Evolutionary conservation across 1,140 invertebrate species (phyloP), one percentile per base, ranked within the genome.

Genomic region (Drosophila quadrilineata): DNA sequence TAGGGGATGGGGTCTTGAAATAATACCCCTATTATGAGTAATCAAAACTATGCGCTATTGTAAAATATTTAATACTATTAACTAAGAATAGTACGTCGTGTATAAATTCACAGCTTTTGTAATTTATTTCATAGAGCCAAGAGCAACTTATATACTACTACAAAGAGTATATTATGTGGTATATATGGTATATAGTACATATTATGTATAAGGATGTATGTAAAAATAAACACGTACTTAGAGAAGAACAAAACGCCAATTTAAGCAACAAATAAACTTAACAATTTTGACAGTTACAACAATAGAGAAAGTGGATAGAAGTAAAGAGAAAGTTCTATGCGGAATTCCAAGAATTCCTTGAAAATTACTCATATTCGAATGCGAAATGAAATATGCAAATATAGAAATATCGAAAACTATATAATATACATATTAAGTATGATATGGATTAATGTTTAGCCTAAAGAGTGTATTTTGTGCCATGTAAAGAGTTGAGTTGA

Each of bases 191-290:
- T 28, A 52, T 24, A 38, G 26, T 38, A 36, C 19, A 33, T 26
- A 38, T 14, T 17, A 52, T 52, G 28, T 36, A 12, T 69, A 69
- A 72, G 75, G 29, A 74, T 75, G 63, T 62, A 70, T 85, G 79
- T 85, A 85, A 62, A 84, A 69, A 72, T 31, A 19, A 64, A 56
- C 33, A 84, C 67, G 40, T 80, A 82, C 69, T 73, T 76, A 82
- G 63, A n/a, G n/a, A 82, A 82, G 79, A 85, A 85, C 63, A 62
- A 75, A 85, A 85, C 79, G 79, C 79, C 79, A 85, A 85, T 85
- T 85, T 85, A 75, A 71, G 67, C 48, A 62, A 65, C 19, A 65
- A 59, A 66, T 21, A 35, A 38, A 46, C 48, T 46, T 29, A 31
- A 33, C 29, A 65, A 31, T n/a, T n/a, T n/a, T n/a, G n/a, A n/a